phyloP scores from a whole-genome alignment of 2,113 vertebrate species.

The Hippolais icterina region DNA sequence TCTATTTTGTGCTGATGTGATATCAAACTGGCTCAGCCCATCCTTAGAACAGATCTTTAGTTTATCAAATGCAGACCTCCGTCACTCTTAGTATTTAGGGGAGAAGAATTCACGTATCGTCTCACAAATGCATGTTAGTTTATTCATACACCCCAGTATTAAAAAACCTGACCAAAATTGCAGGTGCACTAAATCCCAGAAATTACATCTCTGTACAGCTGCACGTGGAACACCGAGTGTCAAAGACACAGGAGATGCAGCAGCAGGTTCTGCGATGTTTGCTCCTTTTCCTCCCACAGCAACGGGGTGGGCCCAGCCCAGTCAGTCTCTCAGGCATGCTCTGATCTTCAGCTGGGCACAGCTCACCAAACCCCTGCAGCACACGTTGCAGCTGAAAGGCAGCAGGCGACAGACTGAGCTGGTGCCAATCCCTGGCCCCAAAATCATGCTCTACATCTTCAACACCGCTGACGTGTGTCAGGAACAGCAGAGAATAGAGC shows the following conservation, averaged over 20 bases:
- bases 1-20: background rate
- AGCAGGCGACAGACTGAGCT: background rate
- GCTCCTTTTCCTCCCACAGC: background rate
- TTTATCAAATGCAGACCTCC: background rate
- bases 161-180: background rate
- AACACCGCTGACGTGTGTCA: background rate
- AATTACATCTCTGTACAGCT: background rate
- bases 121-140: background rate
- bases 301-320: background rate
- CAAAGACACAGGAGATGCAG: background rate
- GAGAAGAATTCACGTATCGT: background rate
- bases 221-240: background rate
- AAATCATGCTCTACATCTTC: background rate
- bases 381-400: background rate
- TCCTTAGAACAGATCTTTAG: background rate
- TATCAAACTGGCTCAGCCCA: background rate
- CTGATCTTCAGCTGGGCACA: background rate
- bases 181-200: background rate
- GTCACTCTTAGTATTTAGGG: background rate
- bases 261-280: rapidly evolving
- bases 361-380: background rate
- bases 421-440: background rate
- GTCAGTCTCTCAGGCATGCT: background rate
- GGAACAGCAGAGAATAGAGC: background rate
- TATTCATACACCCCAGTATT: background rate